phyloP scores from a whole-genome alignment of 1,140 invertebrate species.

The Notospermus geniculatus region DNA sequence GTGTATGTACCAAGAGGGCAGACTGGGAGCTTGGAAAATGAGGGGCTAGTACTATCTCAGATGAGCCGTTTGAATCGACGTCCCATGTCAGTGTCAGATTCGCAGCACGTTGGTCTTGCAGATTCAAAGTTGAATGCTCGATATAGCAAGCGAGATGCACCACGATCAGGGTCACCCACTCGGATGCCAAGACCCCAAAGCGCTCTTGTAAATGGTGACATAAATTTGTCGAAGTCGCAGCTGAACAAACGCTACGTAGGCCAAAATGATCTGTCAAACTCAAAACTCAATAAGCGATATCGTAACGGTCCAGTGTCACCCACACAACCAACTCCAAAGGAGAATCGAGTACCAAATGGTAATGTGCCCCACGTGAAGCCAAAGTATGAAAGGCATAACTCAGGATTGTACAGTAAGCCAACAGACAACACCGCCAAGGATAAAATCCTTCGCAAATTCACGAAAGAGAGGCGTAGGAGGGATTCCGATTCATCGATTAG shows the following conservation, averaged over 20 bases:
- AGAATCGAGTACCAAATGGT: not conserved
- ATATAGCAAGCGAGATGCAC: constrained; percentile 36
- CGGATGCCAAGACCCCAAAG: not conserved
- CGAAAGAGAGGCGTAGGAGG: not conserved
- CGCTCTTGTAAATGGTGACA: not conserved
- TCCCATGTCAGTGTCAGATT: constrained; percentile 36
- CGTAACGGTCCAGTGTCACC: constrained; percentile 13
- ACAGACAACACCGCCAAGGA: constrained; percentile 3
- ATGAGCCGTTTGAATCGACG: constrained; percentile 46
- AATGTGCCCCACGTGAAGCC: not conserved
- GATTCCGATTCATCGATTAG: not conserved
- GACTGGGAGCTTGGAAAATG: constrained; percentile 12
- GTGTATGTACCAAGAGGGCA: constrained; percentile 10
- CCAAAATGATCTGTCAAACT: constrained; percentile 32
- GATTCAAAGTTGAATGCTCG: constrained; percentile 42
- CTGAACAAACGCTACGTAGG: not conserved
- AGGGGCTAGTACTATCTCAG: constrained; percentile 38
- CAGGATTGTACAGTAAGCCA: not conserved
- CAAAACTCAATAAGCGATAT: constrained; percentile 41
- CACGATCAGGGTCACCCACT: not conserved
- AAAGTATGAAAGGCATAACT: no score
- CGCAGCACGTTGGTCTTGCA: constrained; percentile 33
- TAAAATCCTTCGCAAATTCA: constrained; percentile 4
- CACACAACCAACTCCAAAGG: not conserved
- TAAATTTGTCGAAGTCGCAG: constrained; percentile 2